Conservation (phyloP, 2,113 vertebrate genomes). For the Syrrhaptes paradoxus region DNA sequence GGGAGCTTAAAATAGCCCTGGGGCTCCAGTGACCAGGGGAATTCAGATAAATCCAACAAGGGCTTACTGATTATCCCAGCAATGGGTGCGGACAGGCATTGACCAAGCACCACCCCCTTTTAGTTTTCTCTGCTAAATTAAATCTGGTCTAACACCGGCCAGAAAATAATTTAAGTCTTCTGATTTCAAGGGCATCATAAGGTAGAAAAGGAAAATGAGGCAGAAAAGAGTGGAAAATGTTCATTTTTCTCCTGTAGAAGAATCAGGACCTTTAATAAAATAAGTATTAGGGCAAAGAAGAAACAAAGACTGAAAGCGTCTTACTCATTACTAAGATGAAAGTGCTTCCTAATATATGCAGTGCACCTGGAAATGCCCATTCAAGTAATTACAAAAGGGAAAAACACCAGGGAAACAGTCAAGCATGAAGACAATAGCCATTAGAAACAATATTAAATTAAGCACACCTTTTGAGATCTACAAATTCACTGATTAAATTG, state of each 20-base stretch:
- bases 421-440: constrained; percentile 57
- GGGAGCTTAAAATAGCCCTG: background rate
- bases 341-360: constrained; percentile 48
- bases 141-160: background rate
- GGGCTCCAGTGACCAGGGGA: background rate
- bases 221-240: constrained; percentile 2
- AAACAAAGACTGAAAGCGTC: constrained; percentile 19
- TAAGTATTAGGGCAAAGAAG: constrained; percentile 27
- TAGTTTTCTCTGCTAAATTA: background rate
- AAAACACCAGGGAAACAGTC: constrained; percentile 28
- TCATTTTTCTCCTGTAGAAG: constrained; percentile 6
- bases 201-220: background rate
- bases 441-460: constrained; percentile 62
- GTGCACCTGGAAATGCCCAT: constrained; percentile 58
- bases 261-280: constrained; percentile 20
- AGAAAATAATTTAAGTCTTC: background rate
- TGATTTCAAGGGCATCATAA: background rate
- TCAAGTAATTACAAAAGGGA: constrained; percentile 49
- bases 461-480: constrained; percentile 29
- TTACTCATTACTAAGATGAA: constrained; percentile 32
- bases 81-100: background rate
- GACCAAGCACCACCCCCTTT: background rate
- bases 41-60: background rate
- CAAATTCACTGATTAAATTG: constrained; percentile 45
- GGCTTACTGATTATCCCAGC: background rate